phyloP scores from a whole-genome alignment of 2,797 vertebrate genomes.

The Pangasius djambal region DNA sequence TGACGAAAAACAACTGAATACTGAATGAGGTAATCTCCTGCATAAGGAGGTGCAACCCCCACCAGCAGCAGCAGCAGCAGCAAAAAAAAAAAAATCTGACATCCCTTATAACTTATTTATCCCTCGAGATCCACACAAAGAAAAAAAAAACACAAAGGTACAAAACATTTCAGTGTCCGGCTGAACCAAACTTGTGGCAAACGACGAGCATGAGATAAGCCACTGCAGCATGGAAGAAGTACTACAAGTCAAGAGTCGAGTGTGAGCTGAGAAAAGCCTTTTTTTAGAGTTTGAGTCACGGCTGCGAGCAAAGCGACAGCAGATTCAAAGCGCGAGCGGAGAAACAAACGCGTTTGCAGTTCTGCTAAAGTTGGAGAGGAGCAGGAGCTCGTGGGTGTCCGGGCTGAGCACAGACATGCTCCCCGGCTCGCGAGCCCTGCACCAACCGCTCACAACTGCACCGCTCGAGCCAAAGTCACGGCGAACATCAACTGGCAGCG shows the following conservation, averaged over 20 bases:
- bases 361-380: constrained; percentile 11
- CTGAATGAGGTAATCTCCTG: constrained; percentile 55
- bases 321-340: constrained; percentile 7
- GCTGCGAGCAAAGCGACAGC: background rate
- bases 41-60: constrained; percentile 28
- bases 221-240: background rate
- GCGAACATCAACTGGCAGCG: constrained; percentile 57
- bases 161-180: background rate
- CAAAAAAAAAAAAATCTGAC: background rate
- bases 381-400: constrained; percentile 42
- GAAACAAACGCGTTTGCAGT: constrained; percentile 32
- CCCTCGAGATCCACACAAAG: constrained; percentile 16
- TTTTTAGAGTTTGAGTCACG: background rate
- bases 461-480: constrained; percentile 56
- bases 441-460: constrained; percentile 62
- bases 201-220: background rate
- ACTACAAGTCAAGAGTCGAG: background rate
- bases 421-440: constrained; percentile 56
- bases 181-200: background rate
- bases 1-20: constrained; percentile 66
- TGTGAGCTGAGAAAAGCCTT: constrained; percentile 25
- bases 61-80: too few relatives aligned
- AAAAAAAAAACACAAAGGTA: background rate
- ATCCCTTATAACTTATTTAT: constrained; percentile 4
- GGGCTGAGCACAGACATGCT: constrained; percentile 27